phyloP scores from a whole-genome alignment of 2,888 invertebrate genomes.

The Euplagia quadripunctaria region DNA sequence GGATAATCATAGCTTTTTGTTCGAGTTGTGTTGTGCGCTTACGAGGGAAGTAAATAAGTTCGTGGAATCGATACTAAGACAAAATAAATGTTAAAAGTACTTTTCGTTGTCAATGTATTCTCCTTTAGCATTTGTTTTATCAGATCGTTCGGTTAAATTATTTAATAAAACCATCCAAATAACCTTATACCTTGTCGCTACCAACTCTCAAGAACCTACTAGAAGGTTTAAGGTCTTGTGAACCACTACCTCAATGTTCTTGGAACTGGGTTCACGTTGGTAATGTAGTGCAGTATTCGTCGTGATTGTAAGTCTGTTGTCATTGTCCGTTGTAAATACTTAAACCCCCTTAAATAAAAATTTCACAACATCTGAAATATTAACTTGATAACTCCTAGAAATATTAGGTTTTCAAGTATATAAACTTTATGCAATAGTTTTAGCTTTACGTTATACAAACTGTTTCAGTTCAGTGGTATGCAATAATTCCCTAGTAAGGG shows the following conservation, averaged over 20 bases:
- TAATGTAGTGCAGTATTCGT: no score
- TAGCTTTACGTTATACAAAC: background rate
- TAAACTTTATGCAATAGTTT: background rate
- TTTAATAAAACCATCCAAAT: background rate
- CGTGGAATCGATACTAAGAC: background rate
- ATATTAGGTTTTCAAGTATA: background rate
- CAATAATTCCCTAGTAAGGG: slow-evolving; percentile 2
- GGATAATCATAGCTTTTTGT: slow-evolving; percentile 7
- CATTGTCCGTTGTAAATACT: no score
- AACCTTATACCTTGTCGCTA: background rate
- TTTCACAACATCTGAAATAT: background rate
- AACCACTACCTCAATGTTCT: background rate
- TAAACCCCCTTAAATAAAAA: background rate
- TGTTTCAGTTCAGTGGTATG: background rate
- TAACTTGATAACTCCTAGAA: background rate
- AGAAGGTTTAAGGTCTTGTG: background rate
- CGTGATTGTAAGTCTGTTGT: accelerated
- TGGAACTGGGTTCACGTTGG: background rate
- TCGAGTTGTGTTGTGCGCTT: background rate
- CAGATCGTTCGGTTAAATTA: background rate
- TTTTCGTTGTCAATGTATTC: background rate
- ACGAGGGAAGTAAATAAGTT: background rate
- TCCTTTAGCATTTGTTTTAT: background rate
- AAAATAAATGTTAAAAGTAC: background rate
- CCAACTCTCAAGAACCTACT: background rate